Evolutionary conservation across 2,113 vertebrate species (phyloP).

Genomic region (Telmatochromis bifrenatus): DNA sequence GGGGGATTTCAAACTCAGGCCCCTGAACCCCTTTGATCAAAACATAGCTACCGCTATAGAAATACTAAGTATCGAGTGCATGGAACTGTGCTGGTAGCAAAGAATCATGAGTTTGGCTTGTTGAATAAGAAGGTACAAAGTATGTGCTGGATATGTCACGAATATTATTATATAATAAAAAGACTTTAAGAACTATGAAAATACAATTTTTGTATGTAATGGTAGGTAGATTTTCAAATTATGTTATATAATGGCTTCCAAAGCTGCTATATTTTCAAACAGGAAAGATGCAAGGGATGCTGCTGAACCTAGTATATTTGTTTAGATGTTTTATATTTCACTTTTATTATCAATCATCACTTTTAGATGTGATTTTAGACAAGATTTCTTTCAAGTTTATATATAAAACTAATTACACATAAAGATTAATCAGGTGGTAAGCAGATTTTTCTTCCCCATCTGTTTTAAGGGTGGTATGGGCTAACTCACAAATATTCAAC

Average conservation of each 20-base stretch:
- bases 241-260: neutral
- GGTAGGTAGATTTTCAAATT: neutral
- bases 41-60: constrained; percentile 59
- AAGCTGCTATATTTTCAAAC: neutral
- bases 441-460: neutral
- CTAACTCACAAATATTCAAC: constrained; percentile 7
- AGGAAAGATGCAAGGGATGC: neutral
- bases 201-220: neutral
- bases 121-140: neutral
- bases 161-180: neutral
- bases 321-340: neutral
- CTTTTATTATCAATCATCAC: neutral
- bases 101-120: constrained; percentile 10
- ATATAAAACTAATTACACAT: neutral
- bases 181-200: neutral
- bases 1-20: constrained; percentile 71
- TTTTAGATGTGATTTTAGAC: neutral
- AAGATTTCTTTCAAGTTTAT: neutral
- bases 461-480: neutral
- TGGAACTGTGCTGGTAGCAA: constrained; percentile 16
- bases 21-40: constrained; percentile 73
- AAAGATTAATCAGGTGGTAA: neutral
- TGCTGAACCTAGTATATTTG: neutral
- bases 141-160: neutral
- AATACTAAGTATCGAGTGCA: constrained; percentile 63